Evolutionary conservation across 2,888 invertebrate species (phyloP), one percentile per base, ranked within the genome.

Genomic region (Harpagoxenus sublaevis): DNA sequence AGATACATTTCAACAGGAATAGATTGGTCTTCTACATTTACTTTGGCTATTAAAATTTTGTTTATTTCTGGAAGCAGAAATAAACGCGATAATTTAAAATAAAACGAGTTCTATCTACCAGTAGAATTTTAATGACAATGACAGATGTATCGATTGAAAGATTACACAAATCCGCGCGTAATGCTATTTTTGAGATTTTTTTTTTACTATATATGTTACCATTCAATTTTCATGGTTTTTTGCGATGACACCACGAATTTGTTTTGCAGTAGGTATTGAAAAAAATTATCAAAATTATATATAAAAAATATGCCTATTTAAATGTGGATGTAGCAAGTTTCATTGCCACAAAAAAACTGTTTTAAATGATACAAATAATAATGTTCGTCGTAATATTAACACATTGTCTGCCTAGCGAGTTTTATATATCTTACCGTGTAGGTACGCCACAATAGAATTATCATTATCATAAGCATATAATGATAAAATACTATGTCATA

Each of bases 221-320:
- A 8, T 66, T 6, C 42, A 42, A 42, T n/a, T 66, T 65, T 31
- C 42, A 55, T n/a, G 42, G 15, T 39, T 45, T 42, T 18, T 18
- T 6, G 1, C 6, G n/a, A 31, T 18, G 12, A 45, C 9, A 35
- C 15, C 31, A 60, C 15, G 18, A 51, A 35, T 31, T 5, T 42
- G 6, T 10, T 63, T 45, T 31, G 10, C 4, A 31, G 12, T 60
- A 60, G n/a, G 12, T 60, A 60, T 15, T 8, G 8, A 45, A 6
- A 60, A 74, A 74, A 60, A 74, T 31, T 10, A 45, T 62, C 2
- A 60, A 31, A 74, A 74, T n/a, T 55, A 3, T 42, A 28, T 57
- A 23, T 18, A 53, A 60, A 62, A 18, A 35, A 60, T n/a, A 12
- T 60, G n/a, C 31, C 18, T 2, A n/a, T 62, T 62, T 60, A 74